Conservation (phyloP, 2,113 vertebrate species). For the Macroglossus sobrinus region DNA sequence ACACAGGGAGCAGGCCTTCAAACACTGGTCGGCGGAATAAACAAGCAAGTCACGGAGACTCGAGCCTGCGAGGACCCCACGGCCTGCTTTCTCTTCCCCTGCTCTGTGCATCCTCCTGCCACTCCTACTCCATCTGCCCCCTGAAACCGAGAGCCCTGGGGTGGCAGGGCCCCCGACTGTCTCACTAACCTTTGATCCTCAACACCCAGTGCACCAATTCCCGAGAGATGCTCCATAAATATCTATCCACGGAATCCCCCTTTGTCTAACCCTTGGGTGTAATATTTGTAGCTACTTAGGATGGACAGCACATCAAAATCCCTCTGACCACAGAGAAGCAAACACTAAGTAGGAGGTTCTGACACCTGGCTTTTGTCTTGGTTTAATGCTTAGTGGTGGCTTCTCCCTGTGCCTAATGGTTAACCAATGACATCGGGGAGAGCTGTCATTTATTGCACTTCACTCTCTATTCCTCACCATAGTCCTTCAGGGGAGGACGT, state of each 20-base stretch:
- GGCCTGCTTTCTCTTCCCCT: background rate
- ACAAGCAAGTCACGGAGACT: background rate
- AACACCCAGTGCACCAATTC: background rate
- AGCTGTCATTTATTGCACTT: background rate
- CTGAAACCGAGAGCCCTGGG: background rate
- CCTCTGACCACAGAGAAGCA: accelerated
- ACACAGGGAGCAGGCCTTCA: accelerated
- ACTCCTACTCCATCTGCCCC: too few species aligned
- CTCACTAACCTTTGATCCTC: background rate
- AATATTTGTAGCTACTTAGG: background rate
- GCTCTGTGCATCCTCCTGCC: background rate
- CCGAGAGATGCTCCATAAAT: background rate
- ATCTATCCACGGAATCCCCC: accelerated
- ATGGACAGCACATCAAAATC: background rate
- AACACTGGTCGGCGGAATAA: background rate
- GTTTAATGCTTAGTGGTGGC: accelerated
- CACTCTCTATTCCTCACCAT: background rate
- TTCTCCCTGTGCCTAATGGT: background rate
- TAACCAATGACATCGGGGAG: accelerated
- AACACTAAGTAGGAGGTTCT: background rate
- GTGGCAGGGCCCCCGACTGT: accelerated
- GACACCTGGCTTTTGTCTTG: background rate
- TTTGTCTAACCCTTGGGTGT: background rate
- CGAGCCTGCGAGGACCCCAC: background rate
- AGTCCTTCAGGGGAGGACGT: background rate